Base-by-base conservation (phyloP, 2,113 vertebrate species). In the Salvelinus sp. region DNA sequence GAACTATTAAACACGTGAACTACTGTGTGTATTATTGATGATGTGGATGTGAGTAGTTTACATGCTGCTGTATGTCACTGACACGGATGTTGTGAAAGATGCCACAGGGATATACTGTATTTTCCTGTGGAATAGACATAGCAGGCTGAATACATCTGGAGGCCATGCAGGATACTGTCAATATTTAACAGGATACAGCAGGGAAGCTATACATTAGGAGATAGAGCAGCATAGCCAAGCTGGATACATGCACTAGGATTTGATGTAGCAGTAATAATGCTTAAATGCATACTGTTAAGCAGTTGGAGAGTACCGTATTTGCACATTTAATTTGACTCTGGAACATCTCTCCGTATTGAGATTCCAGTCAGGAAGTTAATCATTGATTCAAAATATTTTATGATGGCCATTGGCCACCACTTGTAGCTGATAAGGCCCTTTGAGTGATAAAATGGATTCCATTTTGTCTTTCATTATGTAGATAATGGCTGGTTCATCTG, bases 381-480 rank as follows among this genome's bases (percentile, higher is more conserved):
- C 6, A 38, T 68, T 33, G 20, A n/a, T 27, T 72, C 57, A 60
- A 20, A 68, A 10, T 9, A 30, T 68, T 44, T 6, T 10, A 20
- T 10, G 27, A 67, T 30, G 66, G 9, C 64, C 2, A 44, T 44
- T 44, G 38, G 38, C 2, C 70, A 58, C 23, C 64, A 5, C 12
- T 72, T 13, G 14, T 57, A 30, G 38, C 3, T 44, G 13, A 69
- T 47, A 69, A 33, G 27, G 20, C 16, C 20, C 4, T 81, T n/a
- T 10, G 2, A 50, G 13, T 47, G 9, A 22, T 68, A 1, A 68
- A 75, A 75, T 64, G 1, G 2, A 77, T 54, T 28, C 0, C 12
- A 27, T 77, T 71, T 68, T 20, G 10, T 38, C 28, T n/a, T 72
- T 27, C 25, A 58, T 58, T 72, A 72, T 30, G 50, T 27, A 22